Conservation (phyloP, 2,797 vertebrate genomes). For the Setipinna tenuifilis region DNA sequence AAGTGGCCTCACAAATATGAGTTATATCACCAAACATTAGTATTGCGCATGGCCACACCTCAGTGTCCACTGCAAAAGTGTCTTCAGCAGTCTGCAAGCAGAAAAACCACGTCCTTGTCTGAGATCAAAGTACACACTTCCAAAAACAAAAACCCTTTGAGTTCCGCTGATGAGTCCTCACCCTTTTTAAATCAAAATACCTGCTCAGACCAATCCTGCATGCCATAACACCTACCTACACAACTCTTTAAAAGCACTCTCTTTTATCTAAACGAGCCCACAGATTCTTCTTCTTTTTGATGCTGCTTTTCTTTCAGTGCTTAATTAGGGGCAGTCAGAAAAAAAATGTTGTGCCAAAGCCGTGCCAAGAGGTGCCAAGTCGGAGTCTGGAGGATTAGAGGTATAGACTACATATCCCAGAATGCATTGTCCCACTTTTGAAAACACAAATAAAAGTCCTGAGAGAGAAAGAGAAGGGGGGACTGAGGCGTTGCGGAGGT, state of each 20-base stretch:
- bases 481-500: neutral
- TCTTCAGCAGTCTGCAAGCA: slow-evolving; percentile 8
- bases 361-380: neutral
- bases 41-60: neutral
- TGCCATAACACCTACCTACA: slow-evolving; percentile 21
- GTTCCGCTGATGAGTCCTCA: neutral
- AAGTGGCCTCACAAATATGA: neutral
- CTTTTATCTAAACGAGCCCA: slow-evolving; percentile 17
- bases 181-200: slow-evolving; percentile 8
- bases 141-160: slow-evolving; percentile 4
- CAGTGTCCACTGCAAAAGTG: slow-evolving; percentile 16
- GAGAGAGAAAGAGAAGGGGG: slow-evolving; percentile 45
- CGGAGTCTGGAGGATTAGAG: slow-evolving; percentile 48
- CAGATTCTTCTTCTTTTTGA: neutral
- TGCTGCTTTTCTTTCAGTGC: slow-evolving; percentile 10
- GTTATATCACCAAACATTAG: neutral
- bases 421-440: slow-evolving; percentile 61
- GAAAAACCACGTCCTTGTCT: slow-evolving; percentile 3
- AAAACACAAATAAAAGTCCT: slow-evolving; percentile 51
- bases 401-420: slow-evolving; percentile 68
- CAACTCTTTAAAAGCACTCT: slow-evolving; percentile 22
- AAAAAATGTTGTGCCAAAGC: slow-evolving; percentile 45
- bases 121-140: slow-evolving; percentile 10
- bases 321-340: slow-evolving; percentile 14
- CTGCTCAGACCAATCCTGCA: slow-evolving; percentile 16